Percentiles rank a stretch among this genome's conserved stretches.
Evolutionary conservation across 2,888 invertebrate species (phyloP).

Genomic region (Leptinotarsa tumamoca): DNA sequence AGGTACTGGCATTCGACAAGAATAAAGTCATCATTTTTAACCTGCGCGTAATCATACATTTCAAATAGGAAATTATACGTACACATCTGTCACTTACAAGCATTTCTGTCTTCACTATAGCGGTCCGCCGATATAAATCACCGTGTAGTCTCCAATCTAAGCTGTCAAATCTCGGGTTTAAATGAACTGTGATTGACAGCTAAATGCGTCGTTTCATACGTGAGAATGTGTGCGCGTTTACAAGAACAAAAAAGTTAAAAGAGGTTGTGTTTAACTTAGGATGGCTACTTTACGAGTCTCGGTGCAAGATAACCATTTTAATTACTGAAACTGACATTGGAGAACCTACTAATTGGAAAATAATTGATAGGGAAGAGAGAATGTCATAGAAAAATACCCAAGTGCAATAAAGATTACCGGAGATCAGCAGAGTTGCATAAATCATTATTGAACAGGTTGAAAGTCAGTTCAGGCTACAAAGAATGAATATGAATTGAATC

Average conservation of each 20-base stretch:
- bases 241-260: background rate
- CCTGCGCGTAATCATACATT: slow-evolving; percentile 61
- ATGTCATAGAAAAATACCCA: too few relatives aligned
- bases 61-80: slow-evolving; percentile 62
- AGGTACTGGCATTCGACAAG: slow-evolving; percentile 53
- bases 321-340: too few relatives aligned
- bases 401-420: slow-evolving; percentile 33
- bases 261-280: slow-evolving; percentile 15
- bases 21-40: slow-evolving; percentile 65
- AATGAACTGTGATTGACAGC: slow-evolving; percentile 67
- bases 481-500: too few relatives aligned
- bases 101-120: slow-evolving; percentile 62
- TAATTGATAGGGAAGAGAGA: slow-evolving; percentile 59
- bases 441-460: too few relatives aligned
- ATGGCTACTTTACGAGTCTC: slow-evolving; percentile 26
- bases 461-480: too few relatives aligned
- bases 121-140: slow-evolving; percentile 62
- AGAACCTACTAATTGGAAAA: slow-evolving; percentile 35
- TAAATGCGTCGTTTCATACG: slow-evolving; percentile 61
- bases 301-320: background rate
- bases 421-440: slow-evolving; percentile 45
- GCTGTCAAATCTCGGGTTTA: slow-evolving; percentile 64
- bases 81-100: slow-evolving; percentile 64
- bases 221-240: slow-evolving; percentile 26
- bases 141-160: slow-evolving; percentile 62